Conservation (phyloP, 2,888 invertebrate species). For the Euclidia mi region DNA sequence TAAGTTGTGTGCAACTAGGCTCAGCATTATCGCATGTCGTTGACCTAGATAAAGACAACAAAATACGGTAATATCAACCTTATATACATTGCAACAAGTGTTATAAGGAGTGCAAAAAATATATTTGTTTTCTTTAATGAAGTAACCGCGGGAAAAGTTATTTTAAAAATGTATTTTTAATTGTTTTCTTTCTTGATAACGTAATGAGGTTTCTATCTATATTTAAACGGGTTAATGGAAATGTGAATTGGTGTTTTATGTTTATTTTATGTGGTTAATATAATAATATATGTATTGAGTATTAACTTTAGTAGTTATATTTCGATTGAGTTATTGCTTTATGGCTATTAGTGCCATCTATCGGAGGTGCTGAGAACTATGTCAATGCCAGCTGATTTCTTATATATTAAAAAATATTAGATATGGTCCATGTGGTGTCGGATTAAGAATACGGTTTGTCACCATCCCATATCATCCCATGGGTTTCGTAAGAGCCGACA, state of each 20-base stretch:
- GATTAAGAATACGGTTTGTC: too few species aligned
- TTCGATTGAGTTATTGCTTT: too few species aligned
- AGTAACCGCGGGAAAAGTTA: slow-evolving; percentile 18
- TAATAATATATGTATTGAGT: too few species aligned
- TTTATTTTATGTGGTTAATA: too few species aligned
- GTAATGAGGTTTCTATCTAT: slow-evolving; percentile 15
- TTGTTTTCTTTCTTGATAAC: slow-evolving; percentile 38
- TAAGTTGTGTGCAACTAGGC: slow-evolving; percentile 34
- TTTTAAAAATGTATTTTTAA: slow-evolving; percentile 51
- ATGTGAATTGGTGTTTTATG: background rate
- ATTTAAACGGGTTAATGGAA: slow-evolving; percentile 17
- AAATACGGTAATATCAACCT: slow-evolving; percentile 11
- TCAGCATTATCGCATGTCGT: slow-evolving; percentile 29
- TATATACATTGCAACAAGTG: background rate
- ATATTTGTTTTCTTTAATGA: slow-evolving; percentile 11
- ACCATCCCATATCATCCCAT: too few species aligned
- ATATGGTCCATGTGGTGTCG: too few species aligned
- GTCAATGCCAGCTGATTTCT: too few species aligned
- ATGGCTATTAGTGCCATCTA: too few species aligned
- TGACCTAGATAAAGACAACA: slow-evolving; percentile 43
- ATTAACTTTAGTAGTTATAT: too few species aligned
- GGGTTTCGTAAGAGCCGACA: too few species aligned
- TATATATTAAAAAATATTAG: too few species aligned
- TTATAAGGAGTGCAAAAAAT: background rate
- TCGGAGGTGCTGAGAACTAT: too few species aligned